Conservation (phyloP, 2,888 invertebrate species). For the Yponomeuta plumbellus region DNA sequence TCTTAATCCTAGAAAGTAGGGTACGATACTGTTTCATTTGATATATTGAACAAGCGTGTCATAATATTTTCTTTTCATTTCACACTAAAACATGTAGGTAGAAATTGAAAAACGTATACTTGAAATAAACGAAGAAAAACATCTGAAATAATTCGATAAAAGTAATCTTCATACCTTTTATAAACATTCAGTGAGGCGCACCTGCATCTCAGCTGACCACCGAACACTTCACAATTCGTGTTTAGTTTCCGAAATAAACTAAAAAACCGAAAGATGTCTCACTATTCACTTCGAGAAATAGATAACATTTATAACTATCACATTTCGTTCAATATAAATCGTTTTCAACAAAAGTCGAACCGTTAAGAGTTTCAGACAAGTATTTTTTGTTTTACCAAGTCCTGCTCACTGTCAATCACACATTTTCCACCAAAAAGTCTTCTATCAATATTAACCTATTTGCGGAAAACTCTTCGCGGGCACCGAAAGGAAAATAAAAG, state of each 20-base stretch:
- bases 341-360: not conserved
- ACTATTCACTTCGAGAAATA: not conserved
- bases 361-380: not conserved
- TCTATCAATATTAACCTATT: not conserved
- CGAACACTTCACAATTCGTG: not conserved
- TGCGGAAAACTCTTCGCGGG: not conserved
- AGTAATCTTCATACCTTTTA: not conserved
- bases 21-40: too few relatives aligned
- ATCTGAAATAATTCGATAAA: not conserved
- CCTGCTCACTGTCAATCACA: not conserved
- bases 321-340: not conserved
- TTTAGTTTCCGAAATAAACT: not conserved
- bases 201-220: not conserved
- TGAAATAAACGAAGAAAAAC: not conserved
- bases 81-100: not conserved
- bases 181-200: not conserved
- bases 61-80: too few relatives aligned
- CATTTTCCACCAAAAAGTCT: not conserved
- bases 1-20: too few relatives aligned
- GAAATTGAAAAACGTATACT: not conserved
- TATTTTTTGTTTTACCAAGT: not conserved
- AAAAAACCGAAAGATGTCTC: not conserved
- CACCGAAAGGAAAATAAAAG: not conserved
- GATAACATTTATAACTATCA: constrained; percentile 1
- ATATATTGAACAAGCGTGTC: too few relatives aligned